Conservation (phyloP, 2,888 invertebrate species). For the Cryptophagus acutangulus region DNA sequence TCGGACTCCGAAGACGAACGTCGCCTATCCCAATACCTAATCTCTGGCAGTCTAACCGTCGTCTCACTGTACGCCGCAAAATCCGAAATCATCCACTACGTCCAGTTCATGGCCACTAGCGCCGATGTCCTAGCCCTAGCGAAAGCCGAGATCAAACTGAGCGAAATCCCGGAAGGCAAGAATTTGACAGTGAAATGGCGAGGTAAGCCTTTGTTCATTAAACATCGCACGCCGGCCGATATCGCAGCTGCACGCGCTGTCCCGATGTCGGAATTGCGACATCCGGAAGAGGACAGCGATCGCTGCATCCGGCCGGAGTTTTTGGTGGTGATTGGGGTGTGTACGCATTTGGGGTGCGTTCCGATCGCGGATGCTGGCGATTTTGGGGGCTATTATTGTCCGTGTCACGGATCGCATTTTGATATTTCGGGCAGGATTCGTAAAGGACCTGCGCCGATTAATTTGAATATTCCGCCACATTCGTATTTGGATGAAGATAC, state of each 20-base stretch:
- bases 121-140: slow-evolving; percentile 73
- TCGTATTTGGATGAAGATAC: slow-evolving; percentile 51
- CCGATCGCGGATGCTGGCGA: slow-evolving; percentile 68
- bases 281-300: slow-evolving; percentile 17
- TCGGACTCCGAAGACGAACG: slow-evolving; percentile 59
- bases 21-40: slow-evolving; percentile 70
- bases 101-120: slow-evolving; percentile 59
- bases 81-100: slow-evolving; percentile 51
- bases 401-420: slow-evolving; percentile 80
- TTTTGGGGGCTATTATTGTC: slow-evolving; percentile 72
- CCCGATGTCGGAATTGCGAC: slow-evolving; percentile 2
- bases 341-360: slow-evolving; percentile 80
- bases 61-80: slow-evolving; percentile 25
- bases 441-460: slow-evolving; percentile 70
- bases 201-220: slow-evolving; percentile 72
- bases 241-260: slow-evolving; percentile 48
- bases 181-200: slow-evolving; percentile 70
- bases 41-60: slow-evolving; percentile 64
- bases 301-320: slow-evolving; percentile 59
- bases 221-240: slow-evolving; percentile 62
- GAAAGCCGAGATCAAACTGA: slow-evolving; percentile 69
- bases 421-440: slow-evolving; percentile 70
- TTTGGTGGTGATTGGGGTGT: slow-evolving; percentile 74
- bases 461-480: slow-evolving; percentile 66
- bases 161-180: slow-evolving; percentile 63